These are phyloP conservation scores for Brachyistius frenatus DNA, from an alignment of 2,113 vertebrate genomes.

Conservation along the genomic window DNA sequence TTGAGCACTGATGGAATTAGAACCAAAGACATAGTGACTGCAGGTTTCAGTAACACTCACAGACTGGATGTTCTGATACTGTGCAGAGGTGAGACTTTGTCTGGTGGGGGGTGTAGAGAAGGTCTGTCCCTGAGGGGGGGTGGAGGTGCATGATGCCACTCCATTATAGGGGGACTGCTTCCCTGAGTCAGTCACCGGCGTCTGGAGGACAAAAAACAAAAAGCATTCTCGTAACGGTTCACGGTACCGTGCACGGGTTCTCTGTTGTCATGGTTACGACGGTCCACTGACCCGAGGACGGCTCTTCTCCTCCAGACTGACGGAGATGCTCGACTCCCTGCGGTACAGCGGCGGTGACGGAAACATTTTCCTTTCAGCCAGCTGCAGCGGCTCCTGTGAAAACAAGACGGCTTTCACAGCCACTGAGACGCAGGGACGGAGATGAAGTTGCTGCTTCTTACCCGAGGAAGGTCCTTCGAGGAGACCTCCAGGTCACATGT, in stretches of 20 bases:
- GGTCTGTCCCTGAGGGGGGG: constrained; percentile 73
- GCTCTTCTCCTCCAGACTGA: constrained; percentile 69
- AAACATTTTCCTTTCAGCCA: constrained; percentile 74
- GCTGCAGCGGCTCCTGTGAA: constrained; percentile 62
- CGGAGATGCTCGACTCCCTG: constrained; percentile 63
- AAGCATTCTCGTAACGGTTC: neutral
- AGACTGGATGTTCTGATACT: constrained; percentile 90
- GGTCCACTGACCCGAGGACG: constrained; percentile 50
- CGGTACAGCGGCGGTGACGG: constrained; percentile 80
- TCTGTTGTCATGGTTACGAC: neutral
- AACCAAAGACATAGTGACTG: neutral
- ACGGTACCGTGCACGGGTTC: too few relatives aligned
- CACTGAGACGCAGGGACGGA: neutral
- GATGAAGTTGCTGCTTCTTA: constrained; percentile 30
- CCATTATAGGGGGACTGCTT: constrained; percentile 66
- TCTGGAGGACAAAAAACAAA: constrained; percentile 26
- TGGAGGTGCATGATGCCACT: constrained; percentile 47
- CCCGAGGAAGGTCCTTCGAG: constrained; percentile 60
- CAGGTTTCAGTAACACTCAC: constrained; percentile 78
- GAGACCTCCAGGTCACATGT: constrained; percentile 82
- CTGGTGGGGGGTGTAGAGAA: constrained; percentile 88
- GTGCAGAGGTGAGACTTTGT: constrained; percentile 81
- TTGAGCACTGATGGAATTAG: neutral
- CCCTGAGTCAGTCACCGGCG: constrained; percentile 41
- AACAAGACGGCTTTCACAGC: neutral